Conservation (phyloP, 2,113 vertebrate species). For the Elanoides forficatus region DNA sequence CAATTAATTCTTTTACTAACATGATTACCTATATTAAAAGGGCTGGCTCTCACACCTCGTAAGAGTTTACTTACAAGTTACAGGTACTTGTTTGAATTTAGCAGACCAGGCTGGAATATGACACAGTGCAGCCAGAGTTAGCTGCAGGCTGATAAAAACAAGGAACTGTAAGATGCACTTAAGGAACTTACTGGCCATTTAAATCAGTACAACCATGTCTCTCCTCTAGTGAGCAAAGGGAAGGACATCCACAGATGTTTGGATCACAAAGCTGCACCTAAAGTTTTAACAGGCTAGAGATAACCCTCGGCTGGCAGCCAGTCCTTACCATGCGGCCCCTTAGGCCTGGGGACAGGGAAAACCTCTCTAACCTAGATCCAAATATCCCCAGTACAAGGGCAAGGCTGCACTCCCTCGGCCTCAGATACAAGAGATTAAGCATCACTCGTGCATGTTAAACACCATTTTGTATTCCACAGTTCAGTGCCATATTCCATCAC, state of each 20-base stretch:
- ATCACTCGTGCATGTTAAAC: rapidly evolving
- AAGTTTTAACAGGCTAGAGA: neutral
- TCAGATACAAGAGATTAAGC: neutral
- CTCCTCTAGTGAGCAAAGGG: neutral
- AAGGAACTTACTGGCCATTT: neutral
- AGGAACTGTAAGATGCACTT: neutral
- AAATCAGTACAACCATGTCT: neutral
- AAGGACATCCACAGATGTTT: neutral
- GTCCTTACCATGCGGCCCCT: neutral
- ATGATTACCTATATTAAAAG: neutral
- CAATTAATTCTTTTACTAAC: neutral
- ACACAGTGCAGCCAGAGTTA: neutral
- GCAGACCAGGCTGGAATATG: neutral
- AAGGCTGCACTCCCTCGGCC: neutral
- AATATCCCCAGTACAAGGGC: neutral
- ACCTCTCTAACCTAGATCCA: neutral
- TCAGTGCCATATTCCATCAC: neutral
- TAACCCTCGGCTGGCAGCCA: neutral
- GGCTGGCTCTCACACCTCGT: neutral
- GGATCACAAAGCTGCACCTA: neutral
- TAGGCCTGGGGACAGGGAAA: neutral
- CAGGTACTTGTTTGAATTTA: neutral
- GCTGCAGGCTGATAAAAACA: neutral
- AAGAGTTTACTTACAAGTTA: neutral
- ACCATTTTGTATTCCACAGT: neutral